These are phyloP conservation scores for Melieria crassipennis DNA, from an alignment of 2,888 invertebrate species.

Conservation along the genomic window DNA sequence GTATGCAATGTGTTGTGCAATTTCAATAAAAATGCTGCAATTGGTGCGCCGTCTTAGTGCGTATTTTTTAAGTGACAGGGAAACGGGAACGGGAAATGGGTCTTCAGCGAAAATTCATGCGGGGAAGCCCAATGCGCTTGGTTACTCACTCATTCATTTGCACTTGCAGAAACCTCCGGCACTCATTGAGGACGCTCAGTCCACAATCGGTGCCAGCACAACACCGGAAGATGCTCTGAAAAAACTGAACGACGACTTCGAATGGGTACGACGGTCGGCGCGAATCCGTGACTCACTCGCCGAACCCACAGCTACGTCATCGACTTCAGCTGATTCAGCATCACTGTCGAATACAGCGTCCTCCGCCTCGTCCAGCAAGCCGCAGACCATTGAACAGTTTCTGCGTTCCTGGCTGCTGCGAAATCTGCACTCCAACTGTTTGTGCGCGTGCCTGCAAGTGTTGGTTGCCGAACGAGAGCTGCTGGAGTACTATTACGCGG, in stretches of 20 bases:
- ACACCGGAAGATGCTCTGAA: constrained; percentile 36
- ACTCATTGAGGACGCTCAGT: not conserved
- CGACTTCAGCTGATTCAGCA: constrained; percentile 11
- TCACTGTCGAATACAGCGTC: constrained; percentile 2
- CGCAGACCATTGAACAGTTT: constrained; percentile 43
- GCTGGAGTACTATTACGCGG: constrained; percentile 69
- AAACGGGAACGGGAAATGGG: not conserved
- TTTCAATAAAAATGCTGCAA: not conserved
- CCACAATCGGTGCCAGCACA: constrained; percentile 15
- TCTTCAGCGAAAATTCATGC: not conserved
- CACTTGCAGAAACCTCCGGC: no score
- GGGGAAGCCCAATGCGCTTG: no score
- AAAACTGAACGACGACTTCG: constrained; percentile 56
- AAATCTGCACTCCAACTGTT: constrained; percentile 48
- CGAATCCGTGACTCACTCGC: constrained; percentile 38
- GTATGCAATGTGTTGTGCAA: not conserved
- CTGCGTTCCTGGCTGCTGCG: constrained; percentile 52
- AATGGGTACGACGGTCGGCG: constrained; percentile 51
- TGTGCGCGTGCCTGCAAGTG: constrained; percentile 69
- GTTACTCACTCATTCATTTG: no score
- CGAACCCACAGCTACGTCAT: constrained; percentile 24
- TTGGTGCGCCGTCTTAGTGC: not conserved
- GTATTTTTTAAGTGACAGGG: not conserved
- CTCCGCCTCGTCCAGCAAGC: constrained; percentile 11
- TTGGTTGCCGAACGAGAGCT: constrained; percentile 72